Base-by-base conservation (phyloP, 2,113 vertebrate genomes). In the Condylura cristata region DNA sequence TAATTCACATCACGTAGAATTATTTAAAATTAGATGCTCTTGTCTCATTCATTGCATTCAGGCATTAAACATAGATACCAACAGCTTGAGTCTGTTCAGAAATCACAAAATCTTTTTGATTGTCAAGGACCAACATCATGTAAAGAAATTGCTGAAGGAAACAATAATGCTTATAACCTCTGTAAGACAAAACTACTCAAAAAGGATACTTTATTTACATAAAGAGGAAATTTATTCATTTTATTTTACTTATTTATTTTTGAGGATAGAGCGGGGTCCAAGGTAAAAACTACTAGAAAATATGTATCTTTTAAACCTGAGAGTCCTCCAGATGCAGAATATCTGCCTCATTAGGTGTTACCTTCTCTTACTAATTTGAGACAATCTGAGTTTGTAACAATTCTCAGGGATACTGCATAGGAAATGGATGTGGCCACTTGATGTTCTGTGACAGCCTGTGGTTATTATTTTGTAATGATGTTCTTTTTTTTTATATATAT, bases 131-230 rank as follows among this genome's bases (percentile, higher is more conserved):
- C 61, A 3, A 34, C 17, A 37, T 56, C 58, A 72, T 76, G 20
- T 76, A 90, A 90, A 93, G 14, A 20, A 94, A 20, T 70, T 60
- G n/a, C n/a, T 72, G 30, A 95, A 70, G 75, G 28, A 87, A 76
- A 63, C 1, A 86, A 37, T 32, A 13, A 8, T 84, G 20, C 91
- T 85, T 60, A 48, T 81, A 66, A 18, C 10, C 3, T 44, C 93
- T 17, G 56, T 32, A 81, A 84, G 56, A 81, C 32, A 58, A 86
- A 83, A 75, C 17, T 83, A 26, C 48, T 74, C 0, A 39, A 88
- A 95, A 90, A 51, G 32, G 1, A 9, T 71, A 9, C 16, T 76
- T 75, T 89, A 74, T 75, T 48, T 92, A 85, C 53, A 37, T 84
- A 46, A 61, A 58, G 37, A 92, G 12, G 2, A 76, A 84, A 92